These are phyloP conservation scores for Protodeltote pygarga DNA, from an alignment of 2,888 invertebrate species.

Conservation along the genomic window DNA sequence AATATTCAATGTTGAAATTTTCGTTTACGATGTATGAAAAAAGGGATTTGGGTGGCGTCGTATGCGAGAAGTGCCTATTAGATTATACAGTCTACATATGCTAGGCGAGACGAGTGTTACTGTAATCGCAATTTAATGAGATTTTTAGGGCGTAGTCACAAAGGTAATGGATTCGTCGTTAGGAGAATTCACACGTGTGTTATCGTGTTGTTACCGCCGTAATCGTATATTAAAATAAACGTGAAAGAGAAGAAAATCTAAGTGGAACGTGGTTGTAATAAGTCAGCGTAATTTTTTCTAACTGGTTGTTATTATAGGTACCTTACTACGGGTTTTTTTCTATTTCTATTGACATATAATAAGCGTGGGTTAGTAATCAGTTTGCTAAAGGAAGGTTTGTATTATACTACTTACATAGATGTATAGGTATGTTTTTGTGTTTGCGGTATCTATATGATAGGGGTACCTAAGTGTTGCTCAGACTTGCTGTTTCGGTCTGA, in stretches of 20 bases:
- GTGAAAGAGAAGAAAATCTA: conserved; percentile 16
- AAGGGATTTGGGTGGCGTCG: conserved; percentile 61
- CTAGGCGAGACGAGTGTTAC: conserved; percentile 54
- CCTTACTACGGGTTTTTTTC: too few species aligned
- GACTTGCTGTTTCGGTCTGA: too few species aligned
- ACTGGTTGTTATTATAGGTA: too few species aligned
- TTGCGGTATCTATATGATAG: too few species aligned
- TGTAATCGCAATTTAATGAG: conserved; percentile 66
- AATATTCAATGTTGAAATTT: conserved; percentile 63
- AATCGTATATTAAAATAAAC: conserved; percentile 44
- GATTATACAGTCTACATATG: conserved; percentile 68
- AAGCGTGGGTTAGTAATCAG: too few species aligned
- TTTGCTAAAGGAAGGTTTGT: too few species aligned
- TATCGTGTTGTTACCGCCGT: conserved; percentile 29
- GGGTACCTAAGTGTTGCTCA: too few species aligned
- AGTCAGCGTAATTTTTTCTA: neutral
- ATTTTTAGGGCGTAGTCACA: conserved; percentile 57
- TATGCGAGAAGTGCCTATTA: conserved; percentile 63
- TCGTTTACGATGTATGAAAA: conserved; percentile 73
- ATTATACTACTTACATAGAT: too few species aligned
- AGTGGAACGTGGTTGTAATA: conserved; percentile 4
- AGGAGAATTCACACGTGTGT: conserved; percentile 44
- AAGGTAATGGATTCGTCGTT: conserved; percentile 58
- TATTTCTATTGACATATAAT: too few species aligned
- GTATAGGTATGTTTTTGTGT: too few species aligned